Evolutionary conservation across 1,140 invertebrate genomes (phyloP).

Genomic region (Trichonephila clavata): DNA sequence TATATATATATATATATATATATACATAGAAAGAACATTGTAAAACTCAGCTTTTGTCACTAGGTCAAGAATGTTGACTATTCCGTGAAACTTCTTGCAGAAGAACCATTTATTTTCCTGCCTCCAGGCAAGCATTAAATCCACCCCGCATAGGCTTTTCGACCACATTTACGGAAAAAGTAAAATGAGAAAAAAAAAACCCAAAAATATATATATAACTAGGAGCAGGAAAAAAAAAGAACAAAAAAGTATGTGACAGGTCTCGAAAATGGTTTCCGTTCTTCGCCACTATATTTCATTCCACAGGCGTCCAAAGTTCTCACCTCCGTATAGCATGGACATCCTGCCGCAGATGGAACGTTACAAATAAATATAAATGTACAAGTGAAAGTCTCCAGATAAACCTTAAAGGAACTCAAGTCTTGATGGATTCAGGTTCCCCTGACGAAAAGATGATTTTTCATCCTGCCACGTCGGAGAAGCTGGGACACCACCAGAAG

Average conservation of each 20-base stretch:
- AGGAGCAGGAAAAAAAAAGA: neutral
- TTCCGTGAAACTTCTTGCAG: slow-evolving; percentile 69
- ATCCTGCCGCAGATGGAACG: slow-evolving; percentile 71
- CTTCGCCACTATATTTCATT: slow-evolving; percentile 69
- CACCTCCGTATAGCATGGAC: slow-evolving; percentile 70
- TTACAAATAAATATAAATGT: slow-evolving; percentile 77
- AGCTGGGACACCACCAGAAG: slow-evolving; percentile 57
- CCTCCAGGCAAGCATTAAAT: slow-evolving; percentile 61
- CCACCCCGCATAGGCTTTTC: slow-evolving; percentile 50
- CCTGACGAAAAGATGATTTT: slow-evolving; percentile 77
- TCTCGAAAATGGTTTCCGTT: slow-evolving; percentile 69
- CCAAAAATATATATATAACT: neutral
- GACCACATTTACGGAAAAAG: slow-evolving; percentile 60
- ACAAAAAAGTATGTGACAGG: slow-evolving; percentile 53
- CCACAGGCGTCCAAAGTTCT: slow-evolving; percentile 67
- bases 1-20: no score
- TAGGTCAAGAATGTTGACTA: slow-evolving; percentile 77
- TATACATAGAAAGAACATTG: slow-evolving; percentile 76
- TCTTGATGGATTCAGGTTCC: slow-evolving; percentile 76
- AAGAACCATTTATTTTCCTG: slow-evolving; percentile 76
- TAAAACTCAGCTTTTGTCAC: slow-evolving; percentile 76
- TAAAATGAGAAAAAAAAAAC: neutral
- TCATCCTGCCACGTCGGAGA: slow-evolving; percentile 76
- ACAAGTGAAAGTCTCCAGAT: slow-evolving; percentile 70
- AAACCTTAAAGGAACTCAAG: slow-evolving; percentile 70